phyloP scores from a whole-genome alignment of 2,888 invertebrate genomes.

The Julus scanicus region DNA sequence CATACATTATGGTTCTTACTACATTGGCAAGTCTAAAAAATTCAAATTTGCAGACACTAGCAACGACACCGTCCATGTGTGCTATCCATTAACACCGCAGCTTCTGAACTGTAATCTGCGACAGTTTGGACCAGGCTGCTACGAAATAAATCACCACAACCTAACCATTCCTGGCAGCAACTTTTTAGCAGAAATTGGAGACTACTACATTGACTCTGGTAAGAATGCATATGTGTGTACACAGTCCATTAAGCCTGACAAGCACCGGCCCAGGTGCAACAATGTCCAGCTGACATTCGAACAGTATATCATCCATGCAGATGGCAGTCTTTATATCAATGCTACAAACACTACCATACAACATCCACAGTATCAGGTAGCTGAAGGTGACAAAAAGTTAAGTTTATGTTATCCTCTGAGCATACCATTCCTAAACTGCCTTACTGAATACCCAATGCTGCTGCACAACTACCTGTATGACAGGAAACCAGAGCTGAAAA shows the following conservation, averaged over 20 bases:
- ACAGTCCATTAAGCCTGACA: background rate
- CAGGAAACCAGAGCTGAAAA: background rate
- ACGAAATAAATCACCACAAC: background rate
- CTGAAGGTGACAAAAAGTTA: background rate
- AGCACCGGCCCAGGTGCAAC: background rate
- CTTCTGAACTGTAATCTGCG: conserved; percentile 44
- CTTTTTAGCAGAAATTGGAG: conserved; percentile 14
- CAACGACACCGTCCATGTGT: background rate
- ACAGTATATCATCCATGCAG: background rate
- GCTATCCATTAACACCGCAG: conserved; percentile 13
- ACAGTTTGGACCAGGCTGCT: background rate
- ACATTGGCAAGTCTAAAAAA: background rate
- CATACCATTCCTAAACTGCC: conserved; percentile 40
- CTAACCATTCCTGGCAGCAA: background rate
- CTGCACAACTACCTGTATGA: background rate
- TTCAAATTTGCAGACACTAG: background rate
- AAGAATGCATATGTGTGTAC: background rate
- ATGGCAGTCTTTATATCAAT: conserved; percentile 43
- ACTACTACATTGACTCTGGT: conserved; percentile 44
- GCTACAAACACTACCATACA: background rate
- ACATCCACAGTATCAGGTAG: background rate
- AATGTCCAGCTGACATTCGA: background rate
- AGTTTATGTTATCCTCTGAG: conserved; percentile 47
- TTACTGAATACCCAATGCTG: background rate
- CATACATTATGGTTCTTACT: background rate